Evolutionary conservation across 1,140 invertebrate species (phyloP).

Genomic region (Leptopilina boulardi): DNA sequence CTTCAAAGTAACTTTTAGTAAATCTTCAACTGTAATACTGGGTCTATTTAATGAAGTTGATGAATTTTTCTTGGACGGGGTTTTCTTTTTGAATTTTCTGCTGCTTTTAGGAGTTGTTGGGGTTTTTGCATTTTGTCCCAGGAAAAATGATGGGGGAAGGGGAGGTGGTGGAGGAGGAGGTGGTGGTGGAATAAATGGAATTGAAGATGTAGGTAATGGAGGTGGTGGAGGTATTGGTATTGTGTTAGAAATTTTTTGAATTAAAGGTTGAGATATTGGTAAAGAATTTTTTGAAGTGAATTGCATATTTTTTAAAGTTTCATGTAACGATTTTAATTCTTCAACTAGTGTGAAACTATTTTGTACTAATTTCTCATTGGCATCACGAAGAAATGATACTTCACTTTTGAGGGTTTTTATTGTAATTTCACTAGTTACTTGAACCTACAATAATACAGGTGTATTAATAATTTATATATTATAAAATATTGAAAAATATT

Average conservation of each 20-base stretch:
- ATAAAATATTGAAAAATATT: slow-evolving; percentile 6
- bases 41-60: slow-evolving; percentile 58
- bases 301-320: slow-evolving; percentile 46
- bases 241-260: neutral
- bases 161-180: slow-evolving; percentile 40
- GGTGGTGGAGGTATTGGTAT: slow-evolving; percentile 44
- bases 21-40: slow-evolving; percentile 67
- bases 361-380: slow-evolving; percentile 48
- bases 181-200: slow-evolving; percentile 35
- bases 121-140: neutral
- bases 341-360: slow-evolving; percentile 49
- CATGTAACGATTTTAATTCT: slow-evolving; percentile 53
- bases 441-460: slow-evolving; percentile 44
- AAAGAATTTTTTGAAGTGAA: neutral
- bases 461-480: slow-evolving; percentile 7
- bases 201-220: neutral
- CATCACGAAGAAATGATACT: slow-evolving; percentile 45
- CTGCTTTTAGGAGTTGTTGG: slow-evolving; percentile 37
- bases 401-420: slow-evolving; percentile 51
- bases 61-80: slow-evolving; percentile 55
- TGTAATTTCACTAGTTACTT: slow-evolving; percentile 43
- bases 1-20: slow-evolving; percentile 68
- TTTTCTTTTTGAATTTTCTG: slow-evolving; percentile 40
- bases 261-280: neutral
- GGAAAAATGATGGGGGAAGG: slow-evolving; percentile 44